A percentile compares a stretch with the other conserved stretches of the same genome.
Conservation (phyloP, 2,888 invertebrate genomes). For the Sphaerophoria taeniata region DNA sequence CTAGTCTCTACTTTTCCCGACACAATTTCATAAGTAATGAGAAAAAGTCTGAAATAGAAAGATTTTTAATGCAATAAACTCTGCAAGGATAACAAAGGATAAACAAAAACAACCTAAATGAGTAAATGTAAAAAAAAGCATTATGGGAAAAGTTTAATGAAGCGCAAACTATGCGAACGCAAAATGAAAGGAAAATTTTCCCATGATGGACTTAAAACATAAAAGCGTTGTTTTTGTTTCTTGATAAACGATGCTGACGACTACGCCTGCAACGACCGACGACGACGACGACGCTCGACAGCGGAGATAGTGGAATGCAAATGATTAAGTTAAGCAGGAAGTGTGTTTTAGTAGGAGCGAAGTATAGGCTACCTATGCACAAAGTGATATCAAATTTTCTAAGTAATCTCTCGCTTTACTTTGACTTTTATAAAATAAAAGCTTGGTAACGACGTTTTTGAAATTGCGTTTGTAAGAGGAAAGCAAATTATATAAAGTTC, state of each 20-base stretch:
- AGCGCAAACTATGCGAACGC: slow-evolving; percentile 53
- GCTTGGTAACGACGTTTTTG: slow-evolving; percentile 24
- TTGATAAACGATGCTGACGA: slow-evolving; percentile 34
- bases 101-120: slow-evolving; percentile 11
- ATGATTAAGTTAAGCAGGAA: slow-evolving; percentile 51
- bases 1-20: not conserved
- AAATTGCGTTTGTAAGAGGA: not conserved
- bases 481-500: not conserved
- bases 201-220: slow-evolving; percentile 7
- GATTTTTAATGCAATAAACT: slow-evolving; percentile 49
- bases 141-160: slow-evolving; percentile 58
- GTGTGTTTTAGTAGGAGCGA: not conserved
- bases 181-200: slow-evolving; percentile 44
- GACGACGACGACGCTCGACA: not conserved
- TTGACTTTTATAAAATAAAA: not conserved
- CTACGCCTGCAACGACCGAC: not conserved
- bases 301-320: slow-evolving; percentile 11
- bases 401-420: not conserved
- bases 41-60: slow-evolving; percentile 31
- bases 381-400: slow-evolving; percentile 47
- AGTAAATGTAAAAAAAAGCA: not conserved
- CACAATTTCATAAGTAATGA: slow-evolving; percentile 45
- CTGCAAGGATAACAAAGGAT: slow-evolving; percentile 36
- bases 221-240: slow-evolving; percentile 32
- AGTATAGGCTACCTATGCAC: not conserved